These are phyloP conservation scores for Piscicola geometra DNA, from an alignment of 2,888 invertebrate genomes.

Conservation along the genomic window DNA sequence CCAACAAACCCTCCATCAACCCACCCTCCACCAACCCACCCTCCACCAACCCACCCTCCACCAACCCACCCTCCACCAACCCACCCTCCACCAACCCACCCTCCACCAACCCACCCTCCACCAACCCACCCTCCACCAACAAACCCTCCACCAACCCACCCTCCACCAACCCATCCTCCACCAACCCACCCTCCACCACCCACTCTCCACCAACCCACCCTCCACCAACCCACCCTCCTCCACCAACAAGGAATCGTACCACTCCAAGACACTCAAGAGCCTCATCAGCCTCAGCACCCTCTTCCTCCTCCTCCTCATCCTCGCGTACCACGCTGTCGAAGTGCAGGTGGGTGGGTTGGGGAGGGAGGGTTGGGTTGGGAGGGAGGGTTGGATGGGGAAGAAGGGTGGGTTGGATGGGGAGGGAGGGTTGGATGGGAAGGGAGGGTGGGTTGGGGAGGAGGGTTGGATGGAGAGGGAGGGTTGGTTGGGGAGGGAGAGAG, in stretches of 20 bases:
- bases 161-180: background rate
- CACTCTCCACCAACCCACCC: background rate
- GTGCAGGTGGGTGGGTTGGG: slow-evolving; percentile 81
- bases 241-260: slow-evolving; percentile 77
- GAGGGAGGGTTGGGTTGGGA: too few relatives aligned
- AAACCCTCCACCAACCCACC: background rate
- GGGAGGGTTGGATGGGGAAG: too few relatives aligned
- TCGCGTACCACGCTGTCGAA: slow-evolving; percentile 99
- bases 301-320: slow-evolving; percentile 95
- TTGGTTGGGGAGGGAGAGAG: too few relatives aligned
- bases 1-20: too few relatives aligned
- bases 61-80: background rate
- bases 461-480: too few relatives aligned
- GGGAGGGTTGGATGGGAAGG: too few relatives aligned
- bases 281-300: slow-evolving; percentile 98
- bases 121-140: too few relatives aligned
- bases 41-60: background rate
- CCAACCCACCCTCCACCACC: background rate
- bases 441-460: too few relatives aligned
- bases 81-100: background rate
- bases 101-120: background rate
- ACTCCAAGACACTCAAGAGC: slow-evolving; percentile 95
- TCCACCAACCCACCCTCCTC: background rate
- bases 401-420: too few relatives aligned
- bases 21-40: background rate